Percentiles rank a stretch among this genome's conserved stretches.
phyloP scores from a whole-genome alignment of 2,888 invertebrate genomes.

The Lomographa bimaculata region DNA sequence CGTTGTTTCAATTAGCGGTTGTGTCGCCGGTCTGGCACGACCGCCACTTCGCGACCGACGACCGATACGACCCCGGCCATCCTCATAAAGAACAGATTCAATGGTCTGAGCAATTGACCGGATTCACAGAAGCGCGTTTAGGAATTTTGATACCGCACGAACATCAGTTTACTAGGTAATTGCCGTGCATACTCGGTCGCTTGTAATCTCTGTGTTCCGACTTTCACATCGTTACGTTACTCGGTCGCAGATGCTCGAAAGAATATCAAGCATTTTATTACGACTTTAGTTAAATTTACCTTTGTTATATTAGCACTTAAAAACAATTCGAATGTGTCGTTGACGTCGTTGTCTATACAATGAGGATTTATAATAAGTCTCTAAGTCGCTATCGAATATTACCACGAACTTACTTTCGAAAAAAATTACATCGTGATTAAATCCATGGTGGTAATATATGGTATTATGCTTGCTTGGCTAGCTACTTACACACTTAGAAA shows the following conservation, averaged over 20 bases:
- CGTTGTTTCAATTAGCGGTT: slow-evolving; percentile 83
- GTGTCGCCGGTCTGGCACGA: slow-evolving; percentile 69
- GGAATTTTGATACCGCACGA: slow-evolving; percentile 20
- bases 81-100: slow-evolving; percentile 41
- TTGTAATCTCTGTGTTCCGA: slow-evolving; percentile 12
- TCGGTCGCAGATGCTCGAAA: slow-evolving; percentile 2
- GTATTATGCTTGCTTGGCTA: no score
- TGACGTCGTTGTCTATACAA: no score
- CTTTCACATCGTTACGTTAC: slow-evolving; percentile 9
- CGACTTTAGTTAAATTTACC: background rate
- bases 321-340: no score
- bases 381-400: no score
- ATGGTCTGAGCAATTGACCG: slow-evolving; percentile 21
- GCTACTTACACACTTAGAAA: no score
- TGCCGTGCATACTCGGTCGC: slow-evolving; percentile 14
- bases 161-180: slow-evolving; percentile 14
- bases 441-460: no score
- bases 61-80: slow-evolving; percentile 38
- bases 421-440: no score
- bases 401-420: no score
- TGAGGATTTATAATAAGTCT: no score
- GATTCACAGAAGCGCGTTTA: slow-evolving; percentile 17
- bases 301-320: no score
- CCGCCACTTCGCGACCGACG: slow-evolving; percentile 45
- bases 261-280: slow-evolving; percentile 1